These are phyloP conservation scores for Yoshiicerus persimilis DNA, from an alignment of 1,140 invertebrate genomes.

Conservation along the genomic window DNA sequence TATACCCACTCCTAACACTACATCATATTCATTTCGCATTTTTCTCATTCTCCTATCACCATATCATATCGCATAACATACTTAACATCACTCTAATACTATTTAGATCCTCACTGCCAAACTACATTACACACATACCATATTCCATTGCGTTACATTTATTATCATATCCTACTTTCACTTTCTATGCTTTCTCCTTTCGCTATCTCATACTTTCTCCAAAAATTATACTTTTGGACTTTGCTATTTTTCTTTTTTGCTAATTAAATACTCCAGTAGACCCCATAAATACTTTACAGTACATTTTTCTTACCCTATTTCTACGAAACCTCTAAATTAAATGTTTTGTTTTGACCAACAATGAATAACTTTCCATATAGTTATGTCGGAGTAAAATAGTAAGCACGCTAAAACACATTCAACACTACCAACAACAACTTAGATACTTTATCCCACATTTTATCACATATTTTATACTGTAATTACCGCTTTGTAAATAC, in stretches of 20 bases:
- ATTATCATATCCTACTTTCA: neutral
- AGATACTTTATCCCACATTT: too few species aligned
- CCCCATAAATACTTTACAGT: neutral
- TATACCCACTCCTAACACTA: neutral
- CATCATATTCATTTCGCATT: constrained; percentile 2
- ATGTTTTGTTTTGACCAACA: neutral
- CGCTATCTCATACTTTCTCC: neutral
- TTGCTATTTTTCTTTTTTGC: neutral
- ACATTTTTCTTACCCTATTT: neutral
- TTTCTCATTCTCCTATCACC: neutral
- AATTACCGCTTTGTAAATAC: neutral
- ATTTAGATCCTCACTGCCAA: neutral
- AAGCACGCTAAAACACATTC: too few species aligned
- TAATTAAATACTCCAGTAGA: neutral
- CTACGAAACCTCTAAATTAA: neutral
- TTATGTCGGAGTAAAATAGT: too few species aligned
- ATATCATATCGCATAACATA: constrained; percentile 2
- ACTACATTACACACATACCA: neutral
- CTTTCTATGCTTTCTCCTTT: neutral
- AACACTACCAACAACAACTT: too few species aligned
- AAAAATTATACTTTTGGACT: neutral
- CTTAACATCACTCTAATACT: neutral
- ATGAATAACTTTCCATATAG: too few species aligned
- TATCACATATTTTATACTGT: neutral
- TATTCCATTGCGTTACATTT: neutral